These are phyloP conservation scores for Leucopsar rothschildi DNA, from an alignment of 2,113 vertebrate species.

Conservation along the genomic window DNA sequence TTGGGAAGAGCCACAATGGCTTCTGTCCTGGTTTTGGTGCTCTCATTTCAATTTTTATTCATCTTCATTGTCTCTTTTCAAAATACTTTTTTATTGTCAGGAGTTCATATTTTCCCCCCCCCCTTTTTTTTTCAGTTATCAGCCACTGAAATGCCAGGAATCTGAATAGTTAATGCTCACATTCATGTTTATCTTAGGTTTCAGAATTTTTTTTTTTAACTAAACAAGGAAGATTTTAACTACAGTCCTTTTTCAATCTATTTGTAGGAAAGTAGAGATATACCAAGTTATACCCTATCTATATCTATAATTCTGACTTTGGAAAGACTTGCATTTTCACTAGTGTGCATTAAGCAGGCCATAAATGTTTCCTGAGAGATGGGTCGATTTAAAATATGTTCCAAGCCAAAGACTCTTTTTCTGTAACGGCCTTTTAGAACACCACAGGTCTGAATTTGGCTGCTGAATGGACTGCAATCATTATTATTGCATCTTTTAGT, in stretches of 20 bases:
- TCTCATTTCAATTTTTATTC: neutral
- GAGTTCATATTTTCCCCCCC: neutral
- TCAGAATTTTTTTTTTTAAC: neutral
- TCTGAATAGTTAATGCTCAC: neutral
- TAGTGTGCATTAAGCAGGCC: neutral
- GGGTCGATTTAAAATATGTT: neutral
- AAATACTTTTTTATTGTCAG: neutral
- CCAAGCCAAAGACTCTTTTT: neutral
- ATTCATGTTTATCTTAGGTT: neutral
- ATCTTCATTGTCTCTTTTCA: neutral
- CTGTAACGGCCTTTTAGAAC: neutral
- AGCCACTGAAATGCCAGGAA: neutral
- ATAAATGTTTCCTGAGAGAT: neutral
- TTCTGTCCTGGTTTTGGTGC: neutral
- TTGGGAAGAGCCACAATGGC: neutral
- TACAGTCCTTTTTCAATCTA: neutral
- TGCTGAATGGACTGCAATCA: neutral
- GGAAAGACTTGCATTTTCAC: neutral
- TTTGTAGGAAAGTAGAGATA: neutral
- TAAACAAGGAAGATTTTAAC: neutral
- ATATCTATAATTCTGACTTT: neutral
- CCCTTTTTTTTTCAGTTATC: neutral
- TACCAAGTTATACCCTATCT: neutral
- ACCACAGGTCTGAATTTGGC: neutral
- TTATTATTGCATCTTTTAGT: neutral